Conservation (phyloP, 2,888 invertebrate species). For the Drosophila mercatorum region DNA sequence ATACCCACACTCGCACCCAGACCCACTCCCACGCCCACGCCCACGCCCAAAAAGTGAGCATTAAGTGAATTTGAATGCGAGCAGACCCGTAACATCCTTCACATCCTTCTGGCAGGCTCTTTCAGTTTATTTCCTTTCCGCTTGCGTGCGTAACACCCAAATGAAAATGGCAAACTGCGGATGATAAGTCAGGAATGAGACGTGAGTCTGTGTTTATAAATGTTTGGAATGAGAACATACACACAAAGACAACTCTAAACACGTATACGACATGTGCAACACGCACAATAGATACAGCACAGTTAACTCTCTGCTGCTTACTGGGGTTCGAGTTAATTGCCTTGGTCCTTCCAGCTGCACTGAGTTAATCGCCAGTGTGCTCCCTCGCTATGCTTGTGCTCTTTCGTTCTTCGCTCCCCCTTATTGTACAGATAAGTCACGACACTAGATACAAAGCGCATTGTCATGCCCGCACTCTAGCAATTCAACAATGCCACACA, state of each 20-base stretch:
- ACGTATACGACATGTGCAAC: conserved; percentile 66
- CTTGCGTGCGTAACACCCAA: conserved; percentile 52
- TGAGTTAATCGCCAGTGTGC: conserved; percentile 54
- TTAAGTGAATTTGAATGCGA: conserved; percentile 33
- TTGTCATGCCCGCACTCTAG: conserved; percentile 28
- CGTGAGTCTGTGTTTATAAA: conserved; percentile 1
- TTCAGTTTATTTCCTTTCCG: conserved; percentile 58
- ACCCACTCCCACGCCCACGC: not conserved
- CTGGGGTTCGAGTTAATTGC: conserved; percentile 66
- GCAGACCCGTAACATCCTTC: conserved; percentile 27
- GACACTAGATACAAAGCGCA: conserved; percentile 44
- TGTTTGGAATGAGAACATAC: conserved; percentile 44
- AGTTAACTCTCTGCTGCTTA: conserved; percentile 3
- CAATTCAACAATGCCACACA: conserved; percentile 18
- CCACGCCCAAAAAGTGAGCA: conserved; percentile 11
- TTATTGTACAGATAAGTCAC: conserved; percentile 60
- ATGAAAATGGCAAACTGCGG: conserved; percentile 28
- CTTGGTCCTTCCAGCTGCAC: conserved; percentile 48
- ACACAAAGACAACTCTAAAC: conserved; percentile 40
- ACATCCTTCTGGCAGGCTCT: conserved; percentile 31
- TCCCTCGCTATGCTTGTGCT: conserved; percentile 37
- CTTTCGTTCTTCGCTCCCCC: conserved; percentile 14
- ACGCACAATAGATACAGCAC: conserved; percentile 43
- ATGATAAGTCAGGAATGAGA: conserved; percentile 29
- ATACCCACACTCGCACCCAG: too few relatives aligned